Evolutionary conservation across 2,113 vertebrate species (phyloP).

Genomic region (Sigmodon hispidus): DNA sequence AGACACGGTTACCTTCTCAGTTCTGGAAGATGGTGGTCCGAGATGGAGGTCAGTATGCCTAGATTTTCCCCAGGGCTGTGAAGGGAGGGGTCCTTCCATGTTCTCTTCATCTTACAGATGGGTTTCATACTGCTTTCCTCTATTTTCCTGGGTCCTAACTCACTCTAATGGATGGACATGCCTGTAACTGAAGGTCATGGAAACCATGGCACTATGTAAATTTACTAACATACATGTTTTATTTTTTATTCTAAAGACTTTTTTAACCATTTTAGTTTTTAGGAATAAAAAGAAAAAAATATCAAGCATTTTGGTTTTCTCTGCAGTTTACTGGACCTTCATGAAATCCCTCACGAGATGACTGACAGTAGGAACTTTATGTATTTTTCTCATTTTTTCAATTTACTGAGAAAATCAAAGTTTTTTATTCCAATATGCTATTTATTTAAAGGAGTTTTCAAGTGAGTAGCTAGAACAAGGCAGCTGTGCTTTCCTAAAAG

Average conservation of each 20-base stretch:
- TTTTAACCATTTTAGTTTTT: not conserved
- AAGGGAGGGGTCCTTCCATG: not conserved
- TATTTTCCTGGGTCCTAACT: not conserved
- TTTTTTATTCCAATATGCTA: not conserved
- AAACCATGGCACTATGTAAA: not conserved
- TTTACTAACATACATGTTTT: not conserved
- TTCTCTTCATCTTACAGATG: not conserved
- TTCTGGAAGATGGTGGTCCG: not conserved
- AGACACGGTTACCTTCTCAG: not conserved
- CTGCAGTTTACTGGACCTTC: not conserved
- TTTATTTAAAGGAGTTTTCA: constrained; percentile 11
- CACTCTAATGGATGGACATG: not conserved
- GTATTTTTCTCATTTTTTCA: constrained; percentile 5
- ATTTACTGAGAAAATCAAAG: constrained; percentile 3
- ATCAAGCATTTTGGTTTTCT: not conserved
- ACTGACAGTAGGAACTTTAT: not conserved
- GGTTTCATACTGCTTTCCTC: not conserved
- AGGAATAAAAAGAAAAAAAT: not conserved
- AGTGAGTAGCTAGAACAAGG: not conserved
- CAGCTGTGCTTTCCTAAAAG: not conserved
- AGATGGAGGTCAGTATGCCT: not conserved
- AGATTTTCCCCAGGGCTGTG: not conserved
- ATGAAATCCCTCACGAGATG: not conserved
- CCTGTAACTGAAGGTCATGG: not conserved
- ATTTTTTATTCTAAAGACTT: constrained; percentile 29